These are phyloP conservation scores for Hemicrepidius hirtus DNA, from an alignment of 2,888 invertebrate species.

Conservation along the genomic window DNA sequence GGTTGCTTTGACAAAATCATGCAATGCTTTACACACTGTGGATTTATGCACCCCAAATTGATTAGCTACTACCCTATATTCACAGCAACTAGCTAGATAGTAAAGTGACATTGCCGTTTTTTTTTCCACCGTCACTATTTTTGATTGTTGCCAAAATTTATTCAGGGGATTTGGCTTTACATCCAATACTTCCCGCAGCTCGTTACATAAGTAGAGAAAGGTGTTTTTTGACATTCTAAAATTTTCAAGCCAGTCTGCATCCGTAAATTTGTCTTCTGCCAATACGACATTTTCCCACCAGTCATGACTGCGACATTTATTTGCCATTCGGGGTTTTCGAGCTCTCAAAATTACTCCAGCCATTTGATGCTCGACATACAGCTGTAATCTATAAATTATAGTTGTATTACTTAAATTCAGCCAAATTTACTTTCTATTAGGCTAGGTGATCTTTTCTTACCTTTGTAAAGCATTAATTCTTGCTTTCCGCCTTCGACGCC, in stretches of 20 bases:
- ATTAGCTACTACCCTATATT: slow-evolving; percentile 56
- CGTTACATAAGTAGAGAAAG: background rate
- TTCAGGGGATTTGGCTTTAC: background rate
- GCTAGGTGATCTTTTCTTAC: too few relatives aligned
- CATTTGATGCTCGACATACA: too few relatives aligned
- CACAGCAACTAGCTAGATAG: slow-evolving; percentile 49
- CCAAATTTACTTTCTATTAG: too few relatives aligned
- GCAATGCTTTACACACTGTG: slow-evolving; percentile 56
- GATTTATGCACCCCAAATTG: slow-evolving; percentile 57
- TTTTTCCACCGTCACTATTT: slow-evolving; percentile 17
- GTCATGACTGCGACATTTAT: slow-evolving; percentile 12
- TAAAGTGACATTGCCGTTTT: slow-evolving; percentile 57
- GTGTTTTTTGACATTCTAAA: slow-evolving; percentile 19
- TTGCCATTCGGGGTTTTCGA: background rate
- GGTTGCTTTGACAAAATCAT: slow-evolving; percentile 60
- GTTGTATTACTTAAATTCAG: too few relatives aligned
- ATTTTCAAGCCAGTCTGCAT: background rate
- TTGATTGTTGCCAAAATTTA: background rate
- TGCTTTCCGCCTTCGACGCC: too few relatives aligned
- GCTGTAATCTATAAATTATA: too few relatives aligned
- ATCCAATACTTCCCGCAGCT: background rate
- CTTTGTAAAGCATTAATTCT: too few relatives aligned
- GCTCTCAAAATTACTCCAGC: too few relatives aligned
- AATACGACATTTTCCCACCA: slow-evolving; percentile 8
- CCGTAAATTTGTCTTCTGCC: background rate